phyloP scores from a whole-genome alignment of 2,113 vertebrate species.

The Hemiprocne comata region DNA sequence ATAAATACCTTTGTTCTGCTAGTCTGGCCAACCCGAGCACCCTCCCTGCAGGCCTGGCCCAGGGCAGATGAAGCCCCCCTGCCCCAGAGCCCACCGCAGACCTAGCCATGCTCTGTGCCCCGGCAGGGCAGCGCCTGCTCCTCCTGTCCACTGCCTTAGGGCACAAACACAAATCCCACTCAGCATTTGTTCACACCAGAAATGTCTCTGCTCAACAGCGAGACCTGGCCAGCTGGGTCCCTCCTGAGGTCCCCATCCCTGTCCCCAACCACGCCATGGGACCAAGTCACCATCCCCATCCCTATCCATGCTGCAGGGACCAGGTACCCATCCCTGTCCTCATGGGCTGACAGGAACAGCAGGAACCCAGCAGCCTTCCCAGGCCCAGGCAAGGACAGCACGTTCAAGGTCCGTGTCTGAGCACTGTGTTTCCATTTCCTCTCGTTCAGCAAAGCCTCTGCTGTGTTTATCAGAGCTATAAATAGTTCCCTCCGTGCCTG shows the following conservation, averaged over 20 bases:
- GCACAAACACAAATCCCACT: not conserved
- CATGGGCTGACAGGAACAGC: not conserved
- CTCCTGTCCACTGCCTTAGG: rapidly evolving
- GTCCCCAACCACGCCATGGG: too few species aligned
- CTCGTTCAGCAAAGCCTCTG: not conserved
- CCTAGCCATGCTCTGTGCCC: not conserved
- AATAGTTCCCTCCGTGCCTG: not conserved
- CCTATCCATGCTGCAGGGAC: rapidly evolving
- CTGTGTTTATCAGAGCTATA: slow-evolving; percentile 24
- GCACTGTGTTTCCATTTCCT: not conserved
- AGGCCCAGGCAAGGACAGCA: not conserved
- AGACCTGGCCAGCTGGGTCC: too few species aligned
- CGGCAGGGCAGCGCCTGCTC: rapidly evolving
- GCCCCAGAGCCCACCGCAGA: not conserved
- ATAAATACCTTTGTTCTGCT: not conserved
- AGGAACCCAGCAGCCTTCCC: not conserved
- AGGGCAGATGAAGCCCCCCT: not conserved
- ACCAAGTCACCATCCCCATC: rapidly evolving
- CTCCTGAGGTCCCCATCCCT: too few species aligned
- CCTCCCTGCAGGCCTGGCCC: rapidly evolving
- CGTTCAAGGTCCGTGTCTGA: not conserved
- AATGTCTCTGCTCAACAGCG: too few species aligned
- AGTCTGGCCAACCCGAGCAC: not conserved
- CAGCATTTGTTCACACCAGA: not conserved
- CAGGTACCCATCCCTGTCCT: not conserved